Conservation (phyloP, 2,797 vertebrate species). For the Vultur gryphus region DNA sequence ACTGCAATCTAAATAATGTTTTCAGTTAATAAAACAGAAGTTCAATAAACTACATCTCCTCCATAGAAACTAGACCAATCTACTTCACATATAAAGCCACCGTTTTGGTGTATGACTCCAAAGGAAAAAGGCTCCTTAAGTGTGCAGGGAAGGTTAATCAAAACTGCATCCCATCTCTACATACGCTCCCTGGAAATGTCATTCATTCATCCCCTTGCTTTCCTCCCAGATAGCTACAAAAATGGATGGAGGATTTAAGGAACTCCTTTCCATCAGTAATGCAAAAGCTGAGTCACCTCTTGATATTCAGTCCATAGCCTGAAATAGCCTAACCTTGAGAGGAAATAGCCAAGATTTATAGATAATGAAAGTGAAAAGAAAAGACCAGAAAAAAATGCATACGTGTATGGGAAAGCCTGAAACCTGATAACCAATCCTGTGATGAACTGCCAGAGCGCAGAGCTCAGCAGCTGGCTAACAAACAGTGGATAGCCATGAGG, state of each 20-base stretch:
- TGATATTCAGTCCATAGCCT: neutral
- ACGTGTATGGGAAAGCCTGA: neutral
- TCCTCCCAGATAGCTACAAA: neutral
- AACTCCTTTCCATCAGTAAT: neutral
- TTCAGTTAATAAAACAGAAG: neutral
- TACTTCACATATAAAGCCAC: neutral
- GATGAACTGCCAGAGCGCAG: neutral
- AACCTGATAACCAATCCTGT: neutral
- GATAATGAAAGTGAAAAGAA: neutral
- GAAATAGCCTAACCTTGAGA: conserved; percentile 37
- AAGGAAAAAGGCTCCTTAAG: neutral
- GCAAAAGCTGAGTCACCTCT: neutral
- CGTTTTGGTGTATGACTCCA: neutral
- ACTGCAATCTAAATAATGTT: neutral
- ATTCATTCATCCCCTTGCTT: neutral
- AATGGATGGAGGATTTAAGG: neutral
- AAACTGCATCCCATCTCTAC: neutral
- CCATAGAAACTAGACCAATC: neutral
- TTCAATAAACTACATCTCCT: neutral
- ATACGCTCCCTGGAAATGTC: neutral
- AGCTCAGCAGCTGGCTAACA: neutral
- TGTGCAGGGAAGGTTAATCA: neutral
- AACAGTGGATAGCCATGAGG: neutral
- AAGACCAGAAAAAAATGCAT: neutral
- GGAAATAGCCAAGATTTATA: conserved; percentile 15